Evolutionary conservation across 2,888 invertebrate species (phyloP), one percentile per base, ranked within the genome.

Genomic region (Dexiosoma caninum): DNA sequence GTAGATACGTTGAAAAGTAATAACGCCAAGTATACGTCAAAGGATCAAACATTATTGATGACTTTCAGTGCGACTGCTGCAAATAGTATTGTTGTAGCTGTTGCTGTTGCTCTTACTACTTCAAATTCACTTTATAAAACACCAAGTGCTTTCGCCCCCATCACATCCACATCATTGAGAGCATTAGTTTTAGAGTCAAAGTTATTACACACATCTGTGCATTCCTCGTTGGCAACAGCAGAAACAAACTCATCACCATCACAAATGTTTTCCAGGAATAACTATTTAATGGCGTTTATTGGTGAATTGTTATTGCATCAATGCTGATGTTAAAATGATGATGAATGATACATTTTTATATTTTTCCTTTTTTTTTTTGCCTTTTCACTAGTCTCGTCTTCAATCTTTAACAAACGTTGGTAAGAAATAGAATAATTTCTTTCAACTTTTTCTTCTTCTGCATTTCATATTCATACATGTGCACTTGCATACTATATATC

Each of bases 311-410:
- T 77, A 72, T 59, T 83, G 72, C 78, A 66, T 81, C 81, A 84
- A 55, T 87, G 87, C 87, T 87, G 87, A 87, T 87, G 86, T 79
- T 84, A 85, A 87, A 87, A 86, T 85, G 85, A 87, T 87, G 86
- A 87, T 87, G 85, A 87, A 82, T 77, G 80, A 77, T 67, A 70
- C 9, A 60, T 71, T 78, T 57, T 72, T 49, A n/a, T n/a, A n/a
- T n/a, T n/a, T n/a, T n/a, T n/a, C n/a, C n/a, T n/a, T n/a, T n/a
- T n/a, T n/a, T n/a, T n/a, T n/a, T n/a, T n/a, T n/a, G n/a, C 51
- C 30, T 57, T 57, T 64, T 19, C 62, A 27, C 32, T 23, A 60
- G 49, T 51, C 78, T 66, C 59, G 9, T 57, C 35, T 14, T 59
- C 57, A 42, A 21, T 32, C 72, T 70, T 57, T 35, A 37, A 59